These are phyloP conservation scores for Drosophila punjabiensis DNA, from an alignment of 1,140 invertebrate species.

Conservation along the genomic window DNA sequence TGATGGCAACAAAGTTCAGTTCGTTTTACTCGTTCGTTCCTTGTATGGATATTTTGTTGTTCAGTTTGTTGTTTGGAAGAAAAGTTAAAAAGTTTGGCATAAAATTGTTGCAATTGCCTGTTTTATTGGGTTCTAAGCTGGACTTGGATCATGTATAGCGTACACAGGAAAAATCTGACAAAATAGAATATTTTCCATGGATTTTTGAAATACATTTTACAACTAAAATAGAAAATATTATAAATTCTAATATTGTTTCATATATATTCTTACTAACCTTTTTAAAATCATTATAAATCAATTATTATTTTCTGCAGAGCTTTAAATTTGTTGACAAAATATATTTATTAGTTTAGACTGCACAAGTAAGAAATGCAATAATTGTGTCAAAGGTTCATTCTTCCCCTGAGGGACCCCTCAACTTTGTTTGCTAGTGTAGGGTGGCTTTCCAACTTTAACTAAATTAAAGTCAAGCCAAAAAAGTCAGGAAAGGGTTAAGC, in stretches of 20 bases:
- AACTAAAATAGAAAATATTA: no score
- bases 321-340: background rate
- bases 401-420: background rate
- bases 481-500: constrained; percentile 30
- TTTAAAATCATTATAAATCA: no score
- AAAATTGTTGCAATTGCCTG: constrained; percentile 68
- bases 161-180: background rate
- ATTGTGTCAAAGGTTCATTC: constrained; percentile 57
- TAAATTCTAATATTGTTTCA: no score
- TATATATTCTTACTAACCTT: no score
- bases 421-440: constrained; percentile 12
- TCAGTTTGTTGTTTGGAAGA: constrained; percentile 17
- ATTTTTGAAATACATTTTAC: no score
- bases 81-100: constrained; percentile 58
- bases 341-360: background rate
- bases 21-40: constrained; percentile 12
- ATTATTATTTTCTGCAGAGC: background rate
- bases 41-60: constrained; percentile 16
- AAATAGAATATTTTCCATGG: background rate
- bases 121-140: constrained; percentile 47
- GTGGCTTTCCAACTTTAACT: constrained; percentile 50
- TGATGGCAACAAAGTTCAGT: constrained; percentile 58
- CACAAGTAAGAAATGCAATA: constrained; percentile 51
- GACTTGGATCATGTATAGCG: background rate
- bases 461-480: constrained; percentile 56